These are phyloP conservation scores for Bedellia somnulentella DNA, from an alignment of 2,888 invertebrate genomes.

Conservation along the genomic window DNA sequence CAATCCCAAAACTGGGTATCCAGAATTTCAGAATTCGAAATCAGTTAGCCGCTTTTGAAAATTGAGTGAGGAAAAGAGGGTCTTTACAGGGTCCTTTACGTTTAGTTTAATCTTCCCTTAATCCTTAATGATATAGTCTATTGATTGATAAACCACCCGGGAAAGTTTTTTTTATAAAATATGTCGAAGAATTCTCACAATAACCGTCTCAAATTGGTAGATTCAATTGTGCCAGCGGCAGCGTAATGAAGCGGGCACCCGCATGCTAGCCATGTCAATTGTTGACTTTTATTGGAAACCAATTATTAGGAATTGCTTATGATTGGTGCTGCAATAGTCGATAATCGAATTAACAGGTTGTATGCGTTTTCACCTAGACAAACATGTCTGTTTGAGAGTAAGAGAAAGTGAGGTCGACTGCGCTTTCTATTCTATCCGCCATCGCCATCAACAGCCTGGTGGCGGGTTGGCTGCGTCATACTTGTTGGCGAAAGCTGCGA, in stretches of 20 bases:
- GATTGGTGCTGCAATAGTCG: not conserved
- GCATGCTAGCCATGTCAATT: constrained; percentile 48
- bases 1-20: too few relatives aligned
- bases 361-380: too few relatives aligned
- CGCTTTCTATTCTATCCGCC: constrained; percentile 56
- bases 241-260: constrained; percentile 42
- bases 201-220: constrained; percentile 28
- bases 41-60: too few relatives aligned
- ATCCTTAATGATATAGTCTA: too few relatives aligned
- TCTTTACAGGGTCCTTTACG: too few relatives aligned
- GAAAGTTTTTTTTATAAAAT: too few relatives aligned
- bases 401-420: constrained; percentile 54
- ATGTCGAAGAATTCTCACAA: not conserved
- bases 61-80: too few relatives aligned
- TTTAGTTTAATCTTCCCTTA: too few relatives aligned
- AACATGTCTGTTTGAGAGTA: too few relatives aligned
- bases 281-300: constrained; percentile 55
- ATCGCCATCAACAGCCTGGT: too few relatives aligned
- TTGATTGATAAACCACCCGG: too few relatives aligned
- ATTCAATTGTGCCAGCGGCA: constrained; percentile 45
- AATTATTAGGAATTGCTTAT: constrained; percentile 16
- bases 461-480: constrained; percentile 11
- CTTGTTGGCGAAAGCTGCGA: constrained; percentile 38
- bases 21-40: too few relatives aligned
- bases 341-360: not conserved